A percentile compares a stretch with the other conserved stretches of the same genome.
phyloP scores from a whole-genome alignment of 2,888 invertebrate species.

The Gastracanthus pulcherrimus region DNA sequence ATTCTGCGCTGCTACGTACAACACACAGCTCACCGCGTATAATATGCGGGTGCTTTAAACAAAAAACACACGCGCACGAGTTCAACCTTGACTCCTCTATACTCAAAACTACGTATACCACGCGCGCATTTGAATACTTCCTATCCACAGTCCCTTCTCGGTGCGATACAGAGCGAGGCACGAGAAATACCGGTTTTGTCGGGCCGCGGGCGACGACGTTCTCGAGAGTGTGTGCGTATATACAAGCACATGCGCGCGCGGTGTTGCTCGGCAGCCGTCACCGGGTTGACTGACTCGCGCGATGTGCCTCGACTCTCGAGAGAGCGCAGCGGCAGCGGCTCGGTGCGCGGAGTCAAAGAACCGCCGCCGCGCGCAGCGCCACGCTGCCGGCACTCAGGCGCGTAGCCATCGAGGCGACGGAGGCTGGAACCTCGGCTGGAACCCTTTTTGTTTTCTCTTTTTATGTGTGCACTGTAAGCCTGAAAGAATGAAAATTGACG shows the following conservation, averaged over 20 bases:
- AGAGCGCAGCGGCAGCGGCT: background rate
- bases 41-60: no score
- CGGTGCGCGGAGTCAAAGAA: slow-evolving; percentile 67
- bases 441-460: background rate
- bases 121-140: no score
- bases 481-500: no score
- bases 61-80: no score
- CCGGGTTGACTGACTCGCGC: slow-evolving; percentile 76
- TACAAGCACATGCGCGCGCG: slow-evolving; percentile 42
- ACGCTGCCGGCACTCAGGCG: slow-evolving; percentile 34
- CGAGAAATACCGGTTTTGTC: background rate
- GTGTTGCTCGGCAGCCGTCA: slow-evolving; percentile 69
- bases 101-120: no score
- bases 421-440: no score
- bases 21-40: no score
- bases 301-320: slow-evolving; percentile 40
- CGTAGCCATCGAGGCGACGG: background rate
- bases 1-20: no score
- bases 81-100: no score
- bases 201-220: background rate
- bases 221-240: background rate
- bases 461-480: background rate
- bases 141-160: no score
- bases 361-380: slow-evolving; percentile 73
- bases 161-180: no score